Evolutionary conservation across 2,113 vertebrate species (phyloP).

Genomic region (Tachycineta bicolor): DNA sequence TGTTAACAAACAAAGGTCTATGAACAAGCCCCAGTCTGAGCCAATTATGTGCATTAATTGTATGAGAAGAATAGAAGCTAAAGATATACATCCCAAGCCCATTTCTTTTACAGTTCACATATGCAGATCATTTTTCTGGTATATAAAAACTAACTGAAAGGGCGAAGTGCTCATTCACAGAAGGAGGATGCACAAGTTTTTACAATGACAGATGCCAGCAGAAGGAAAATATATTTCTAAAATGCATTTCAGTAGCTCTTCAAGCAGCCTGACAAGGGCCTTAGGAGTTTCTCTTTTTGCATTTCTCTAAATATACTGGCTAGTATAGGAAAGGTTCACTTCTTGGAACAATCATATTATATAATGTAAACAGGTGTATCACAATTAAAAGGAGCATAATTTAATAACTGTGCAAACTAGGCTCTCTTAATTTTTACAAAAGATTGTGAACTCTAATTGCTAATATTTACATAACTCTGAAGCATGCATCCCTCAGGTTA

Average conservation of each 20-base stretch:
- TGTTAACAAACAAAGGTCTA: not conserved
- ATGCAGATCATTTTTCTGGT: not conserved
- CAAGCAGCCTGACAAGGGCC: not conserved
- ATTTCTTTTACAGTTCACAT: not conserved
- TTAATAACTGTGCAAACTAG: not conserved
- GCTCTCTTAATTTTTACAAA: not conserved
- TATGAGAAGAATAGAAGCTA: constrained; percentile 8
- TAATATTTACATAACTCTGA: not conserved
- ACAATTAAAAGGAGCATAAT: not conserved
- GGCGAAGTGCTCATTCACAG: constrained; percentile 3
- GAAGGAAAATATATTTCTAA: constrained; percentile 3
- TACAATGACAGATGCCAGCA: not conserved
- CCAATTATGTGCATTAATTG: not conserved
- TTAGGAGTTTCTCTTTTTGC: not conserved
- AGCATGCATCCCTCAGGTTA: not conserved
- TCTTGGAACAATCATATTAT: not conserved
- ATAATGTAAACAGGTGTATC: not conserved
- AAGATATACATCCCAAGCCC: not conserved
- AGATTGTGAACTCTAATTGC: not conserved
- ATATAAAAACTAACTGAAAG: constrained; percentile 19
- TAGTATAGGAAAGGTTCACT: not conserved
- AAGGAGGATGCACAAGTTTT: not conserved
- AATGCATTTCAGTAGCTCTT: constrained; percentile 1
- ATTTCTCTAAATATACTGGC: not conserved
- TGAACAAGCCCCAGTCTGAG: not conserved